Base-by-base conservation (phyloP, 64 coral and sea anemone genomes). In the Montipora cactus region DNA sequence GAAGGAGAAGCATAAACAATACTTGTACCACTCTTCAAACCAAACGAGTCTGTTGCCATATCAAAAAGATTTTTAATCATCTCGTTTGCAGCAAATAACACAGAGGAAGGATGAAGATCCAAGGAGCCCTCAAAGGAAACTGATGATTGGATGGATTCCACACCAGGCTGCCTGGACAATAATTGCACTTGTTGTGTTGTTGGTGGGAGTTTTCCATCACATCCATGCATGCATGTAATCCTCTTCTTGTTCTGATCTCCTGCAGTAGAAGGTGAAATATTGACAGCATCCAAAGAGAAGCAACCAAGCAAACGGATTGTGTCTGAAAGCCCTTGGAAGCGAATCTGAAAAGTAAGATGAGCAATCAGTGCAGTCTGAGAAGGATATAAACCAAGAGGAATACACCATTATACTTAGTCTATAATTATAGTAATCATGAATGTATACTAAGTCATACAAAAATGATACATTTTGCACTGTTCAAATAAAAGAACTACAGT, bases 21-120 rank as follows among this genome's bases (percentile, higher is more conserved):
- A 7, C 57, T 44, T n/a, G 83, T 88, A 73, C 88, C 88, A 67
- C 80, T 81, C 59, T 91, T 94, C n/a, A 93, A 90, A 83, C 94
- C 87, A 83, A 98, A 98, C 9, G 97, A 98, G 77, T 98, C 97
- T 61, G 94, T 96, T 1, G 94, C 92, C 97, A 98, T 98, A 75
- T 98, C 97, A 80, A 98, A 95, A 25, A 98, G 79, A 84, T 94
- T 94, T 45, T 98, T 95, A 8, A 98, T 89, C 94, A 98, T 94
- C 64, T 98, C 91, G 22, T 94, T 93, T 7, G 97, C 94, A 58
- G 94, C 91, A 89, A 69, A 98, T 13, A 98, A 89, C 15, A 88
- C 66, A 16, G 91, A 86, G 14, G 77, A 48, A 73, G 94, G 76
- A 75, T 92, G 76, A 61, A 95, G 51, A 23, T 95, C 84, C 37